A percentile compares a stretch with the other conserved stretches of the same genome.
Evolutionary conservation across 2,113 vertebrate genomes (phyloP).

Genomic region (Eretmochelys imbricata): DNA sequence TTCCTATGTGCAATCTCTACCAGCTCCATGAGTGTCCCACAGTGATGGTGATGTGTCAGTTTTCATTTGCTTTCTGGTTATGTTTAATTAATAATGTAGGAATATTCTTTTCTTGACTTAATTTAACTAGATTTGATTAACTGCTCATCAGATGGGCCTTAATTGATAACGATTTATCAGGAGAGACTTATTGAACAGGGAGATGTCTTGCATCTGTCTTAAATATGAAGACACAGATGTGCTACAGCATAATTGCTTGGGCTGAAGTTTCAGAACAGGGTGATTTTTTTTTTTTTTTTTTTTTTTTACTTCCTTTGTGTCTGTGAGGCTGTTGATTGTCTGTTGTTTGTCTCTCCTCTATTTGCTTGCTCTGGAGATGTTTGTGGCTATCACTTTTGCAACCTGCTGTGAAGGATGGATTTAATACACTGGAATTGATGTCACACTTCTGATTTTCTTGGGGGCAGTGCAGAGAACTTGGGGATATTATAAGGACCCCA

Average conservation of each 20-base stretch:
- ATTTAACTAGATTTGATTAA: slow-evolving; percentile 22
- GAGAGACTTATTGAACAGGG: neutral
- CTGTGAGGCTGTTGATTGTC: neutral
- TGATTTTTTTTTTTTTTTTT: neutral
- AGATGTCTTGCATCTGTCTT: fast-evolving
- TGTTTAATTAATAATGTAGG: neutral
- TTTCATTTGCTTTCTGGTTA: slow-evolving; percentile 15
- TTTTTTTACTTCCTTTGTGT: neutral
- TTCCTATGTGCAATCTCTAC: neutral
- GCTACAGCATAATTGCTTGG: neutral
- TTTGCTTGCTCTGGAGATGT: neutral
- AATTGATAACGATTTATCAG: neutral
- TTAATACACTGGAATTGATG: neutral
- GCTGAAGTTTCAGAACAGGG: neutral
- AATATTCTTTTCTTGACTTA: slow-evolving; percentile 9
- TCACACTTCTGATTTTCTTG: neutral
- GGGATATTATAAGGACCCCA: neutral
- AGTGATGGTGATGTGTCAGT: neutral
- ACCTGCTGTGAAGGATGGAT: neutral
- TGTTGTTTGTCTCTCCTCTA: neutral
- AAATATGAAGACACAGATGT: neutral
- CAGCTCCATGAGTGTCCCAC: neutral
- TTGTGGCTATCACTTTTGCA: slow-evolving; percentile 25
- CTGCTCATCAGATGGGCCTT: slow-evolving; percentile 1
- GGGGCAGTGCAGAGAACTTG: neutral